These are phyloP conservation scores for Catostylus mosaicus DNA, from an alignment of 30 jellyfish, hydroid and myxozoan genomes.

Conservation along the genomic window DNA sequence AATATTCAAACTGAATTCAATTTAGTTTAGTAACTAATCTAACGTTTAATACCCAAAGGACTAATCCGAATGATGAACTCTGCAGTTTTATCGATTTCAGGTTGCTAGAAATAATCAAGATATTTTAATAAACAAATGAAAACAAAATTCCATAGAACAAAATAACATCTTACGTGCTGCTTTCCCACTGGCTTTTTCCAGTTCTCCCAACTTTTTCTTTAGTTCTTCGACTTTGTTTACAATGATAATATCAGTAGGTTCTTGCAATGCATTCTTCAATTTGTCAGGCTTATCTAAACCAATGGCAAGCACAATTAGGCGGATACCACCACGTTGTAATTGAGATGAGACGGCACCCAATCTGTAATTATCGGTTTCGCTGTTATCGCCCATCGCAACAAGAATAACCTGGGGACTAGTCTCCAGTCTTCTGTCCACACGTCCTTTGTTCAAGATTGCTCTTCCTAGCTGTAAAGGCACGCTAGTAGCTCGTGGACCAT, in stretches of 20 bases:
- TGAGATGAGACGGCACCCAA: neutral
- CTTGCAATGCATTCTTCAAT: neutral
- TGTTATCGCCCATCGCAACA: slow-evolving; percentile 32
- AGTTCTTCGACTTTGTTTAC: slow-evolving; percentile 1
- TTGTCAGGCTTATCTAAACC: slow-evolving; percentile 33
- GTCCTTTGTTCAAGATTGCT: neutral
- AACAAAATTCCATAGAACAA: too few species aligned
- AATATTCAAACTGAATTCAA: too few species aligned
- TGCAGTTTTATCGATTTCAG: too few species aligned
- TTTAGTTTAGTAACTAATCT: too few species aligned
- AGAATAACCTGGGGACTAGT: slow-evolving; percentile 25
- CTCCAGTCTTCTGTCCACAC: slow-evolving; percentile 18
- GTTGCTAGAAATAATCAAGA: too few species aligned
- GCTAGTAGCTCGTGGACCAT: neutral
- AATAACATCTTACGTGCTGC: slow-evolving; percentile 31
- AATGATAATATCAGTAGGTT: slow-evolving; percentile 25
- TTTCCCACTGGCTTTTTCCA: slow-evolving; percentile 10
- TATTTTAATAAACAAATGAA: too few species aligned
- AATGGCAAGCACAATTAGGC: slow-evolving; percentile 21
- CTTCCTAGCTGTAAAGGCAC: neutral
- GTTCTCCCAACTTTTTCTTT: neutral
- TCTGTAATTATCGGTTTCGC: slow-evolving; percentile 10
- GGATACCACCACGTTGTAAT: slow-evolving; percentile 1
- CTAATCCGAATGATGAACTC: too few species aligned
- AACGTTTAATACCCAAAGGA: too few species aligned